Percentiles rank a stretch among this genome's conserved stretches.
Evolutionary conservation across 2,797 vertebrate species (phyloP).

Genomic region (Streptopelia turtur): DNA sequence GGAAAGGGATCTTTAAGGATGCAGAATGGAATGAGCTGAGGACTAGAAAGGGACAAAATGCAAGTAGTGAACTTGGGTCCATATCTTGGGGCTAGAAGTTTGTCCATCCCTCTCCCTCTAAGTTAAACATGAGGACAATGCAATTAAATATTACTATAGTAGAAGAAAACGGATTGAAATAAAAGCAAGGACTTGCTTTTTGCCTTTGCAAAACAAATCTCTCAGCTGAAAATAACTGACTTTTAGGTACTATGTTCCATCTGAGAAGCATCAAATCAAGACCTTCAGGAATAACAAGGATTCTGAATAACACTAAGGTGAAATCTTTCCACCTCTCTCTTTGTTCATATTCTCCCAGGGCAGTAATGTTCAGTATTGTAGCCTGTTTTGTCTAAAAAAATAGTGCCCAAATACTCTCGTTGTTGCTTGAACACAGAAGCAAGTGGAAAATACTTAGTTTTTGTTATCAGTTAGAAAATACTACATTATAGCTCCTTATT

Average conservation of each 20-base stretch:
- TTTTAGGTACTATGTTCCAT: not conserved
- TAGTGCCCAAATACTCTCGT: not conserved
- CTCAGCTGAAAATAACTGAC: not conserved
- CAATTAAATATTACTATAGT: not conserved
- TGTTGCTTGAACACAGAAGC: not conserved
- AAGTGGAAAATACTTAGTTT: not conserved
- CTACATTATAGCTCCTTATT: not conserved
- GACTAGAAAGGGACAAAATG: not conserved
- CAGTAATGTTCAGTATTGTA: not conserved
- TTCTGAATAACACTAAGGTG: not conserved
- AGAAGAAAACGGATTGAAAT: not conserved
- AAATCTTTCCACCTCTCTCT: not conserved
- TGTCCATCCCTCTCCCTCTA: not conserved
- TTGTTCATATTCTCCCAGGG: not conserved
- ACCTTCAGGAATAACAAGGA: not conserved
- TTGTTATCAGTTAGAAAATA: not conserved
- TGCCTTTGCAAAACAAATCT: not conserved
- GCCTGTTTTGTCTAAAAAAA: not conserved
- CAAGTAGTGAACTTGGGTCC: not conserved
- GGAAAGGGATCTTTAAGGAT: slow-evolving; percentile 66
- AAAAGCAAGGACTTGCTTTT: not conserved
- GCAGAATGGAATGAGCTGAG: not conserved
- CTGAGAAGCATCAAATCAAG: not conserved
- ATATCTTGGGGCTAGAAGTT: not conserved
- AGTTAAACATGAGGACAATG: not conserved